Base-by-base conservation (phyloP, 1,140 invertebrate species). In the Rhagoletis pomonella region DNA sequence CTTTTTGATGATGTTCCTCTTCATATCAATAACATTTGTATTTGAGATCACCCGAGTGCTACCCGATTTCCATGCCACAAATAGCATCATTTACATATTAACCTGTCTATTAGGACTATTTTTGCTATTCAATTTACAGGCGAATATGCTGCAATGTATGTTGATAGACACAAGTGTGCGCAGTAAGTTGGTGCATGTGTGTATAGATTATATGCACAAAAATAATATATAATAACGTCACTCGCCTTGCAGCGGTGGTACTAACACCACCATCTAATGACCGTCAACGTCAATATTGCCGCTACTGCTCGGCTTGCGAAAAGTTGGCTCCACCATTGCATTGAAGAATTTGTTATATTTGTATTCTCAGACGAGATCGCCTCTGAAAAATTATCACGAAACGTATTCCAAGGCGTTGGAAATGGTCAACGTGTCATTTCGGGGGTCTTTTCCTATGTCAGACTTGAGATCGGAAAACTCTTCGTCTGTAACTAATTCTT, bases 21-120 rank as follows among this genome's bases (percentile, higher is more conserved):
- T 92, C 59, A 87, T 92, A 64, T 91, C 91, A 14, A 89, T 90
- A 85, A 89, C 90, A 3, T 92, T 92, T 65, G 87, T 92, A 14
- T 93, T 92, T 62, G 96, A 96, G 90, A 89, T 97, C 1, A 95
- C 95, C 92, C 89, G 96, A 47, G 96, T 97, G 9, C 89, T 96
- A 65, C 96, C 96, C 0, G 91, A 92, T 17, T 92, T 96, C n/a
- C 95, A 95, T 89, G 88, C 91, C 62, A 88, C 91, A 14, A 93
- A 93, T n/a, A 86, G 90, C 17, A 88, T 91, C 39, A 77, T 91
- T 6, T 90, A 92, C 93, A 88, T 87, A 89, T 47, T 88, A 89
- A 88, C 95, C 95, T 91, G 93, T 93, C 50, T 93, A 95, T 87
- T 96, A 97, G 91, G 95, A 77, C 88, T 92, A 81, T 92, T 92